phyloP scores from a whole-genome alignment of 2,888 invertebrate species.

The Drosophila kuntzei region DNA sequence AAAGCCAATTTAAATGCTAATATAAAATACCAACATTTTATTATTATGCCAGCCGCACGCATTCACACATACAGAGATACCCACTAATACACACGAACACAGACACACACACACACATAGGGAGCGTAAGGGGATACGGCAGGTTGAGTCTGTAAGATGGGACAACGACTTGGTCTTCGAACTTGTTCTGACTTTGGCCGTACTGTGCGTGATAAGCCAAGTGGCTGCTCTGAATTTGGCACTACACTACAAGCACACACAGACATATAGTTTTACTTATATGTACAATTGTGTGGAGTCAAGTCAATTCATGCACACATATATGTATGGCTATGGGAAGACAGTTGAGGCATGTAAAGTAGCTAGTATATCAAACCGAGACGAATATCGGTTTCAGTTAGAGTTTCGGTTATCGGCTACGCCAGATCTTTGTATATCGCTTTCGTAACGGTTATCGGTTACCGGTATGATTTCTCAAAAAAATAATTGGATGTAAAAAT shows the following conservation, averaged over 20 bases:
- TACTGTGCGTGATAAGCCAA: constrained; percentile 77
- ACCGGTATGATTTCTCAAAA: no score
- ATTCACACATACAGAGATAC: constrained; percentile 39
- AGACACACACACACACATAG: background rate
- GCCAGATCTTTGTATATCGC: no score
- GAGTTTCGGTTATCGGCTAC: no score
- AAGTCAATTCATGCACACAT: constrained; percentile 41
- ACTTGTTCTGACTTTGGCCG: constrained; percentile 59
- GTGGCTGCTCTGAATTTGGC: constrained; percentile 67
- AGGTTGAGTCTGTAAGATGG: constrained; percentile 25
- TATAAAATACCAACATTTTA: constrained; percentile 82
- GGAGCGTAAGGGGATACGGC: constrained; percentile 13
- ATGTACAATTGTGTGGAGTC: constrained; percentile 13
- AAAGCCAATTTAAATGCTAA: constrained; percentile 83
- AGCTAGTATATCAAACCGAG: constrained; percentile 49
- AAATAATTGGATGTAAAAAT: no score
- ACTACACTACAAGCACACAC: constrained; percentile 33
- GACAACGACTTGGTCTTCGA: constrained; percentile 59
- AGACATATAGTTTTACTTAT: constrained; percentile 3
- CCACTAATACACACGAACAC: constrained; percentile 51
- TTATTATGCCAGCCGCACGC: constrained; percentile 80
- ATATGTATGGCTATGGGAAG: constrained; percentile 16
- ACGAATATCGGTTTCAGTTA: no score
- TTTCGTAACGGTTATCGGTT: no score
- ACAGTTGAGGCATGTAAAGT: constrained; percentile 63